Base-by-base conservation (phyloP, 2,113 vertebrate genomes). In the Irena cyanogastra region DNA sequence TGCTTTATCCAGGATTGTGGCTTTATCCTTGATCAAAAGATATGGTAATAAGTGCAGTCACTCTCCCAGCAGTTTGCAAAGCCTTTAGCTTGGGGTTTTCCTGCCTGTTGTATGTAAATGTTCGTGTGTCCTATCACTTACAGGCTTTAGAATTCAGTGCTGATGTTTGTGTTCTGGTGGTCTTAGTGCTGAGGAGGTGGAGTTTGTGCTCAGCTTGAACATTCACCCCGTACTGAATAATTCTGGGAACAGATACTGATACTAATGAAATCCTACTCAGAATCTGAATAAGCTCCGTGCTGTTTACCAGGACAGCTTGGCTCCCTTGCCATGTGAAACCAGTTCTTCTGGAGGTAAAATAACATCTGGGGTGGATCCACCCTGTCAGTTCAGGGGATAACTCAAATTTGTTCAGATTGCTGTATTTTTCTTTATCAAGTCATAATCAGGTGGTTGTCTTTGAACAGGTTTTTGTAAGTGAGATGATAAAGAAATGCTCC, bases 251-350 rank as follows among this genome's bases (percentile, higher is more conserved):
- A 68, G 79, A 61, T 82, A 81, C 64, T 22, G 87, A 87, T 84
- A 72, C 50, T 35, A 53, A 56, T 6, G 31, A 95, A 93, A 95
- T 72, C 65, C 65, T 79, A 1, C 84, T 85, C 82, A 86, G 85
- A 50, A 85, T 90, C 2, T 88, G 82, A 97, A 88, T 69, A 60
- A 93, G 61, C 88, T 76, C 42, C 0, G 0, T 85, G 85, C 82
- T 96, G 82, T 92, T 95, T 88, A 53, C 79, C 18, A 3, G 24
- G n/a, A 13, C 89, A 45, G 50, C 89, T 94, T 95, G 95, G 93
- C 93, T 88, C 71, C 69, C 84, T 76, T 94, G 90, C 84, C 85
- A 13, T 63, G 81, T 75, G 89, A 87, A 96, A 94, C 94, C 91
- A 85, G 93, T 93, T 96, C 77, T 96, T 84, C 66, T 52, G 71